Percentiles rank a stretch among this genome's conserved stretches.
These are phyloP conservation scores for Conomelus anceps DNA, from an alignment of 2,888 invertebrate species.

Conservation along the genomic window DNA sequence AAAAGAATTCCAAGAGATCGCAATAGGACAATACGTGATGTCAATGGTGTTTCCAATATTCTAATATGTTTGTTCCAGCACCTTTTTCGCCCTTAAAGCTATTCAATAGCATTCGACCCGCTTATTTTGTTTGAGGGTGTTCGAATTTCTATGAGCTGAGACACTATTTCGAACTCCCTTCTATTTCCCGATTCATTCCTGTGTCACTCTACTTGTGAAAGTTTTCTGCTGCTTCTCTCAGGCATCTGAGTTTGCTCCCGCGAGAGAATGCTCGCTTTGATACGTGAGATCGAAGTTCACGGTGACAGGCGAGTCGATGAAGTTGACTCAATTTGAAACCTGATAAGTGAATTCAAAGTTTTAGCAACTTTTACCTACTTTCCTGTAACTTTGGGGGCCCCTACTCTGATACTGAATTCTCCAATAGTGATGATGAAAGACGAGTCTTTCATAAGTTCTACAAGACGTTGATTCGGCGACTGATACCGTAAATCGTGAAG, in stretches of 20 bases:
- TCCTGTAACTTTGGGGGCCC: background rate
- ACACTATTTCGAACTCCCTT: no score
- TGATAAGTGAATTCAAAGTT: background rate
- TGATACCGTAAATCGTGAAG: no score
- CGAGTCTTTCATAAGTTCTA: no score
- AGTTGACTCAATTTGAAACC: background rate
- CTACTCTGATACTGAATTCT: background rate
- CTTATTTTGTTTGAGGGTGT: background rate
- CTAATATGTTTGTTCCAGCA: background rate
- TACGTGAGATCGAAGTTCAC: background rate
- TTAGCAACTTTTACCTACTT: background rate
- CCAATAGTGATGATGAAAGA: background rate
- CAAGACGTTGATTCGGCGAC: background rate
- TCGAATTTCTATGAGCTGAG: background rate
- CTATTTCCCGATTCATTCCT: background rate
- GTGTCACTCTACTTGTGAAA: background rate
- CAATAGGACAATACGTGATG: background rate
- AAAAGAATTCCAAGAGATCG: background rate
- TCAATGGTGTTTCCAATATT: background rate
- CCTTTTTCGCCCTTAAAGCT: background rate
- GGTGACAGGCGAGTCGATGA: background rate
- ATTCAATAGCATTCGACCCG: background rate
- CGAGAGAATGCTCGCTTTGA: background rate
- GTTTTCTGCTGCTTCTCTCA: background rate
- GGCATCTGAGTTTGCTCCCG: background rate